Evolutionary conservation across 1,140 invertebrate species (phyloP).

Genomic region (Magallana gigas): DNA sequence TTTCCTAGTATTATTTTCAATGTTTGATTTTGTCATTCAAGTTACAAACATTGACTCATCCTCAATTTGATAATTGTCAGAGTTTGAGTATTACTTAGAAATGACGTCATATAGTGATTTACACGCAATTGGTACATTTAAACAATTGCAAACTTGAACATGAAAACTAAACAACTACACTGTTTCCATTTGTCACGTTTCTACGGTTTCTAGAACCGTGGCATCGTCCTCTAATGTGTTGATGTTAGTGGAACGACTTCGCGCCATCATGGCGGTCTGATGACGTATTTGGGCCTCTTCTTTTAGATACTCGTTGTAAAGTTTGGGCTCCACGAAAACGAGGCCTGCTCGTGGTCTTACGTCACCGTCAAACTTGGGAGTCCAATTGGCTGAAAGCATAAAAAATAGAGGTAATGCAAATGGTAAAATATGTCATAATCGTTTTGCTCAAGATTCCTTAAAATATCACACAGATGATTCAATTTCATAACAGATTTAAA

Average conservation of each 20-base stretch:
- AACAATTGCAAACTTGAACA: no score
- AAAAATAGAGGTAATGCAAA: not conserved
- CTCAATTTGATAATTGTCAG: not conserved
- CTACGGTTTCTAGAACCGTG: slow-evolving; percentile 26
- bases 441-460: no score
- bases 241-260: slow-evolving; percentile 34
- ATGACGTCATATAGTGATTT: no score
- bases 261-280: slow-evolving; percentile 17
- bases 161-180: not conserved
- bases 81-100: not conserved
- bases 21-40: no score
- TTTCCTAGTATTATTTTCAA: no score
- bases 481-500: no score
- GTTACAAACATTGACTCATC: no score
- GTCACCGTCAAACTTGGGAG: slow-evolving; percentile 58
- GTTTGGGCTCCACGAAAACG: slow-evolving; percentile 54
- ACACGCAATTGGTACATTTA: no score
- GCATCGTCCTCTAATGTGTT: slow-evolving; percentile 37
- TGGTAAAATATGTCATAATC: not conserved
- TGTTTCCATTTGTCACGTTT: slow-evolving; percentile 29
- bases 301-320: slow-evolving; percentile 54
- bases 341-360: slow-evolving; percentile 56
- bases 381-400: slow-evolving; percentile 59
- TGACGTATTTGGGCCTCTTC: slow-evolving; percentile 43
- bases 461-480: no score